These are phyloP conservation scores for Alces alces DNA, from an alignment of 2,113 vertebrate species.

Conservation along the genomic window DNA sequence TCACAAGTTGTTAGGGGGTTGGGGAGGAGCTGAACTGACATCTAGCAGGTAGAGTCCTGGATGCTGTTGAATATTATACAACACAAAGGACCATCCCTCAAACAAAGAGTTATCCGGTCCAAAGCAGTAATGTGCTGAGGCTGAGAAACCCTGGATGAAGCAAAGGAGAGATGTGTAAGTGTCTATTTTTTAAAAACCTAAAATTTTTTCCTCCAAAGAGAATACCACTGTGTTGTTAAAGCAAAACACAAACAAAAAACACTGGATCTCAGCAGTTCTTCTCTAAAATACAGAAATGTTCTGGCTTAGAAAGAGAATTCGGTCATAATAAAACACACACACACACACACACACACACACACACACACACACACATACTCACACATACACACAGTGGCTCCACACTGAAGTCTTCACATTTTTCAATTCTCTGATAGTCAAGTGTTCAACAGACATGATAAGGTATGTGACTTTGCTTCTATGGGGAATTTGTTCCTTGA, in stretches of 20 bases:
- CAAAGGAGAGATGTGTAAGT: background rate
- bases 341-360: background rate
- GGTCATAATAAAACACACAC: background rate
- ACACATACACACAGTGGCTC: background rate
- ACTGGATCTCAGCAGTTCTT: background rate
- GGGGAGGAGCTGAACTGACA: background rate
- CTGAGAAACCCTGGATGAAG: background rate
- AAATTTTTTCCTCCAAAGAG: background rate
- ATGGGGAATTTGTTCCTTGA: background rate
- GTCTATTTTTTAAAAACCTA: background rate
- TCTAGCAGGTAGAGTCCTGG: background rate
- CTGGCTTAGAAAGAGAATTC: background rate
- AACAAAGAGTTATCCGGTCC: background rate
- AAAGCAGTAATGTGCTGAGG: background rate
- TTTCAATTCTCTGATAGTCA: background rate
- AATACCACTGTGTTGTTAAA: background rate
- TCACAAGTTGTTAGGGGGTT: background rate
- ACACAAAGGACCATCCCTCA: rapidly evolving
- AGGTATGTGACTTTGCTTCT: background rate
- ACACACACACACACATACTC: background rate
- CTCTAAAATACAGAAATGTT: background rate
- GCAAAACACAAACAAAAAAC: background rate
- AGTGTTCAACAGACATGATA: background rate
- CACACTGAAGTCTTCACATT: background rate
- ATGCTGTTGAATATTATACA: background rate